Conservation (phyloP, 2,888 invertebrate genomes). For the Drosophila sordidula region DNA sequence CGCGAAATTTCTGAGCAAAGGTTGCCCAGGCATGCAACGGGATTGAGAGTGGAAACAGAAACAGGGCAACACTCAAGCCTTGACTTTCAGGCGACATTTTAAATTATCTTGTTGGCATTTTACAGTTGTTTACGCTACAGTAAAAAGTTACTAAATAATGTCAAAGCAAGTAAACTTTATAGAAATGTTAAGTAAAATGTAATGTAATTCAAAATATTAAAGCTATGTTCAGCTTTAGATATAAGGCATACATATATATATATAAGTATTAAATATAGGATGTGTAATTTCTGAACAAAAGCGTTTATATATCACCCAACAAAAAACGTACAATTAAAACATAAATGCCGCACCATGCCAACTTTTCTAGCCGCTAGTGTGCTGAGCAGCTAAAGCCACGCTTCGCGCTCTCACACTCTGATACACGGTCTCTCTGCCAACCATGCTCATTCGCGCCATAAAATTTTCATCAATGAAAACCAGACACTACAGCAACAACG, state of each 20-base stretch:
- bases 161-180: no score
- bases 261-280: neutral
- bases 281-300: neutral
- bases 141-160: neutral
- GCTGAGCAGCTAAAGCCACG: slow-evolving; percentile 3
- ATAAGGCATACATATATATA: neutral
- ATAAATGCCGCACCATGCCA: neutral
- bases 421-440: neutral
- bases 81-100: slow-evolving; percentile 36
- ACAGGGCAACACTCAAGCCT: slow-evolving; percentile 26
- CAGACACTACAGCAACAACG: slow-evolving; percentile 55
- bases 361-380: slow-evolving; percentile 40
- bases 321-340: neutral
- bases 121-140: neutral
- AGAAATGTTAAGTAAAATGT: neutral
- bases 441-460: slow-evolving; percentile 32
- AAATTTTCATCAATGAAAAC: slow-evolving; percentile 75
- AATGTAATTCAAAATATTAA: neutral
- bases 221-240: neutral
- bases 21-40: slow-evolving; percentile 40
- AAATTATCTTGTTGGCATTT: slow-evolving; percentile 16
- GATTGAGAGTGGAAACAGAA: slow-evolving; percentile 38
- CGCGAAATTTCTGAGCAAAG: slow-evolving; percentile 55
- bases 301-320: neutral
- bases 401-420: neutral